Conservation (phyloP, 1,140 invertebrate genomes). For the Pinna nobilis region DNA sequence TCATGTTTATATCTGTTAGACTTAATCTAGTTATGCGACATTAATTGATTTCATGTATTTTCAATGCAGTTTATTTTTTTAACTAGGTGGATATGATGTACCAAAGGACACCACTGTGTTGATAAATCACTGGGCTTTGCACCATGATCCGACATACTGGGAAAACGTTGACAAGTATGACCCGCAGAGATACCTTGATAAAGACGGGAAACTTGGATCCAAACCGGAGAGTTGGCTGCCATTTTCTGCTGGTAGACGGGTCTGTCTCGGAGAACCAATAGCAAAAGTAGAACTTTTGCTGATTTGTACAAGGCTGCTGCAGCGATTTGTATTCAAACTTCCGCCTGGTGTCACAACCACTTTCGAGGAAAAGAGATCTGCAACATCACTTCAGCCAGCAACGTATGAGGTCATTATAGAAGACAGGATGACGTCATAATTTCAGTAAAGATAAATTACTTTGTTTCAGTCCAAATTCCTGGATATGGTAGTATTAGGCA, state of each 20-base stretch:
- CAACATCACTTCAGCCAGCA: no score
- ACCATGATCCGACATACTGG: slow-evolving; percentile 84
- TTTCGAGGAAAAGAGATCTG: no score
- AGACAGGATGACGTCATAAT: no score
- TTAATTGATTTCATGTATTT: no score
- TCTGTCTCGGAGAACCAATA: slow-evolving; percentile 46
- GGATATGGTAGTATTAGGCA: no score
- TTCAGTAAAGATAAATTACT: no score
- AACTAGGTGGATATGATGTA: slow-evolving; percentile 76
- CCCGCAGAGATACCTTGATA: slow-evolving; percentile 79
- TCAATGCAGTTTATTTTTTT: slow-evolving; percentile 10
- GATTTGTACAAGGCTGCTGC: slow-evolving; percentile 22
- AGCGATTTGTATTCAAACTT: slow-evolving; percentile 19
- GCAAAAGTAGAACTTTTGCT: slow-evolving; percentile 42
- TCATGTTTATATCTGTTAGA: no score
- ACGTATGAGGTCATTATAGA: no score
- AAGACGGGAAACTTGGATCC: slow-evolving; percentile 54
- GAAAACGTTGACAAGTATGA: slow-evolving; percentile 84
- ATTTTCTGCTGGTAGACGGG: slow-evolving; percentile 44
- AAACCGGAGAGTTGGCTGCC: slow-evolving; percentile 45
- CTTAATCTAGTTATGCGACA: no score
- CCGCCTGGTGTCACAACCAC: slow-evolving; percentile 7
- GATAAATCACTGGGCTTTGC: slow-evolving; percentile 85
- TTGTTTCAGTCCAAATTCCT: no score
- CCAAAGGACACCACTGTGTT: slow-evolving; percentile 88